Percentiles rank a stretch among this genome's conserved stretches.
Evolutionary conservation across 2,113 vertebrate genomes (phyloP).

Genomic region (Carollia perspicillata): DNA sequence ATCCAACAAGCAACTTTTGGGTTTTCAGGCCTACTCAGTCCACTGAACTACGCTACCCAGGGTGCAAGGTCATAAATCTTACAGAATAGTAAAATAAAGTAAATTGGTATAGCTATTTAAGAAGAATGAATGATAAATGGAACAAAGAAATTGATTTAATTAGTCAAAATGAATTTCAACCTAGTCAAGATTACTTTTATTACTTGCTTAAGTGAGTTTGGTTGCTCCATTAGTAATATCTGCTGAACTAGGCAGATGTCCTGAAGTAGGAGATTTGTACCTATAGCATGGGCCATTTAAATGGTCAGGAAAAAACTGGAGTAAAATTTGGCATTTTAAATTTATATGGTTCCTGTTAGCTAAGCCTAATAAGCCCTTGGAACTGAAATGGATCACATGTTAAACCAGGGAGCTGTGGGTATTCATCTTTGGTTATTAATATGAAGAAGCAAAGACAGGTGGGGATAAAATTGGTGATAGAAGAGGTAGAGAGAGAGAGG

Average conservation of each 20-base stretch:
- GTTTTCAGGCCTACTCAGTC: too few relatives aligned
- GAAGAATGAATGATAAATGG: conserved; percentile 34
- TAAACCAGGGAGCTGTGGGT: not conserved
- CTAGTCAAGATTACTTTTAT: conserved; percentile 31
- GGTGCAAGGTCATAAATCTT: conserved; percentile 2
- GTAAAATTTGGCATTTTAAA: not conserved
- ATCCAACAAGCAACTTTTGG: too few relatives aligned
- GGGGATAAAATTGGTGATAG: not conserved
- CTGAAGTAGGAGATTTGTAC: not conserved
- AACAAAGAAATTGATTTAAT: conserved; percentile 9
- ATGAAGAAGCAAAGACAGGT: not conserved
- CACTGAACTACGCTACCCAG: too few relatives aligned
- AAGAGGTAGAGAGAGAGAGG: not conserved
- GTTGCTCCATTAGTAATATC: not conserved
- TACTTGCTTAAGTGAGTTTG: conserved; percentile 14
- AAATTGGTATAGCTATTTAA: conserved; percentile 47
- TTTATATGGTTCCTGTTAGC: not conserved
- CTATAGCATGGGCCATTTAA: not conserved
- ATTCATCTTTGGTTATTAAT: not conserved
- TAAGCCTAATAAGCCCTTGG: not conserved
- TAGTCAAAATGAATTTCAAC: conserved; percentile 45
- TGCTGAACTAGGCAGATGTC: conserved; percentile 32
- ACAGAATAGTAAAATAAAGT: not conserved
- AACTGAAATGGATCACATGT: not conserved
- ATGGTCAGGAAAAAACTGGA: not conserved